Conservation (phyloP, 2,888 invertebrate species). For the Synanthedon andrenaeformis region DNA sequence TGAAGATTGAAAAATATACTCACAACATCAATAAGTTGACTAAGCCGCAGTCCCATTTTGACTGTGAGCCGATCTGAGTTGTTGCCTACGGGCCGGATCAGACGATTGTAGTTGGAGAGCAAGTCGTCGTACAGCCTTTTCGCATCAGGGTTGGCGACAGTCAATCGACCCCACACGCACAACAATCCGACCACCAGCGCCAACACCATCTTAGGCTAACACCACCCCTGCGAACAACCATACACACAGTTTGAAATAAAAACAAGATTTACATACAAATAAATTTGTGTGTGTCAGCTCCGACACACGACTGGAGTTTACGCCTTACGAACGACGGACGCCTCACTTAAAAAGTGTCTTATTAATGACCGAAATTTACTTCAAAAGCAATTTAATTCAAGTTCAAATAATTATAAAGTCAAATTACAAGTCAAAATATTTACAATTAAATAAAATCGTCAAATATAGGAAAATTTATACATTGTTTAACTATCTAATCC, state of each 20-base stretch:
- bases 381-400: no score
- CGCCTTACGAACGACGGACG: no score
- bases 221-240: conserved; percentile 77
- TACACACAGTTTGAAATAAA: not conserved
- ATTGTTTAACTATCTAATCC: no score
- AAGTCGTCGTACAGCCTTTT: conserved; percentile 96
- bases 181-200: conserved; percentile 78
- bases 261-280: not conserved
- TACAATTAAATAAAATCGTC: no score
- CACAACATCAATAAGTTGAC: conserved; percentile 93
- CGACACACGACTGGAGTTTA: no score
- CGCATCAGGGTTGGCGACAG: conserved; percentile 90
- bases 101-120: conserved; percentile 93
- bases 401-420: no score
- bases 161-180: conserved; percentile 83
- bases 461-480: no score
- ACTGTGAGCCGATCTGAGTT: conserved; percentile 94
- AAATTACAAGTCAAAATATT: no score
- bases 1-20: conserved; percentile 51
- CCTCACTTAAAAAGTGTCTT: no score
- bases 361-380: no score
- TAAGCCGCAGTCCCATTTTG: conserved; percentile 91
- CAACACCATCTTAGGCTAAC: conserved; percentile 88
- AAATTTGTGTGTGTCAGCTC: no score
- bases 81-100: conserved; percentile 94